phyloP scores from a whole-genome alignment of 2,113 vertebrate species.

The Chloropsis hardwickii region DNA sequence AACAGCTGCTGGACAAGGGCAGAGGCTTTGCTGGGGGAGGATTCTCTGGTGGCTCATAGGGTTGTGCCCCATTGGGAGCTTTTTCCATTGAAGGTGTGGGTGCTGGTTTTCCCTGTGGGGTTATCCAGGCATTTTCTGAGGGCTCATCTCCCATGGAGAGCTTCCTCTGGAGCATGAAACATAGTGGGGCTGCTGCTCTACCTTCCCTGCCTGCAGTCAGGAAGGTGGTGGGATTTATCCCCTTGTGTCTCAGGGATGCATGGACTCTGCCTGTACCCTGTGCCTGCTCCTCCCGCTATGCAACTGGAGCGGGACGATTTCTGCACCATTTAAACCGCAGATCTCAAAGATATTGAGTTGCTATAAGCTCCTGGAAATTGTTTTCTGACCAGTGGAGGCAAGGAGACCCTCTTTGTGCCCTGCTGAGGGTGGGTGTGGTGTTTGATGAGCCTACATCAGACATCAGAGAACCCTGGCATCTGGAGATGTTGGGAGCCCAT shows the following conservation, averaged over 20 bases:
- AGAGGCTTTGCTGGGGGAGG: neutral
- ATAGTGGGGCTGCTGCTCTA: neutral
- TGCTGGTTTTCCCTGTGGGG: rapidly evolving
- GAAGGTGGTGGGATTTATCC: neutral
- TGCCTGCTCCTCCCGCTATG: neutral
- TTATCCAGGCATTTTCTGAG: rapidly evolving
- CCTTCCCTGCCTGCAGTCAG: neutral
- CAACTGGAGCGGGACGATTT: neutral
- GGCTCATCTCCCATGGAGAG: neutral
- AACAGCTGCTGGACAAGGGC: neutral
- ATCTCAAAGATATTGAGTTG: neutral
- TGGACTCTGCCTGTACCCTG: neutral
- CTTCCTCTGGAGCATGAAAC: neutral
- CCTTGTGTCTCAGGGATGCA: neutral
- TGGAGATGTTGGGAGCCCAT: rapidly evolving
- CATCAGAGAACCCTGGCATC: neutral
- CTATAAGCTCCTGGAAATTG: neutral
- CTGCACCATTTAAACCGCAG: neutral
- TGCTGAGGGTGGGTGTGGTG: neutral
- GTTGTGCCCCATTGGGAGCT: neutral
- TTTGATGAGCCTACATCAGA: neutral
- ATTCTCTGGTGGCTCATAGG: neutral
- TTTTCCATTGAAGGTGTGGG: neutral
- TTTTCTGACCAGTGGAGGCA: neutral
- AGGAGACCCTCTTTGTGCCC: neutral